Evolutionary conservation across 2,797 vertebrate genomes (phyloP).

Genomic region (Glossophaga mutica): DNA sequence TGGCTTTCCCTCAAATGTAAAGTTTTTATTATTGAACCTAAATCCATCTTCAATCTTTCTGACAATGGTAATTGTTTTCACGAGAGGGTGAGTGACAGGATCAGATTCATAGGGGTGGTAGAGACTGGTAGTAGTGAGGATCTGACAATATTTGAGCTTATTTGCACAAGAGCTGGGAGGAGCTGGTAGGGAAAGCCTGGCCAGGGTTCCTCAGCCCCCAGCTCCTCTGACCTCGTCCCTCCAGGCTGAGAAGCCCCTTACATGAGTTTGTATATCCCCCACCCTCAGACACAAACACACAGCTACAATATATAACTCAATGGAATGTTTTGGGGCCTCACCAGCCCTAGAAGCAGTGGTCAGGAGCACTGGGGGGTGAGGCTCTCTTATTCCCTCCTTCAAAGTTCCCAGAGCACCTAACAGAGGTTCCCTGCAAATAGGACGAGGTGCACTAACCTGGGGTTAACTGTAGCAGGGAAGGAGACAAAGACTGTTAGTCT

Average conservation of each 20-base stretch:
- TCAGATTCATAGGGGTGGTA: not conserved
- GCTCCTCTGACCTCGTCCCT: not conserved
- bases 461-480: not conserved
- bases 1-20: slow-evolving; percentile 27
- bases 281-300: not conserved
- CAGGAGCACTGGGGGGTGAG: not conserved
- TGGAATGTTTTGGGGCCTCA: not conserved
- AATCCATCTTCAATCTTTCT: slow-evolving; percentile 36
- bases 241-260: not conserved
- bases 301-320: too few species aligned
- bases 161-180: not conserved
- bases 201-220: not conserved
- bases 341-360: not conserved
- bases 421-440: not conserved
- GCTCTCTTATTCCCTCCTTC: not conserved
- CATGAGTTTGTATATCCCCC: not conserved
- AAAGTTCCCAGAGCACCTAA: not conserved
- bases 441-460: not conserved
- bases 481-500: not conserved
- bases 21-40: slow-evolving; percentile 9
- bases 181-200: not conserved
- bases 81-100: not conserved
- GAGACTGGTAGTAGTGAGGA: not conserved
- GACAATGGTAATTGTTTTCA: slow-evolving; percentile 39
- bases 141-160: not conserved